Evolutionary conservation across 2,888 invertebrate species (phyloP).

Genomic region (Lasioglossum villosulum): DNA sequence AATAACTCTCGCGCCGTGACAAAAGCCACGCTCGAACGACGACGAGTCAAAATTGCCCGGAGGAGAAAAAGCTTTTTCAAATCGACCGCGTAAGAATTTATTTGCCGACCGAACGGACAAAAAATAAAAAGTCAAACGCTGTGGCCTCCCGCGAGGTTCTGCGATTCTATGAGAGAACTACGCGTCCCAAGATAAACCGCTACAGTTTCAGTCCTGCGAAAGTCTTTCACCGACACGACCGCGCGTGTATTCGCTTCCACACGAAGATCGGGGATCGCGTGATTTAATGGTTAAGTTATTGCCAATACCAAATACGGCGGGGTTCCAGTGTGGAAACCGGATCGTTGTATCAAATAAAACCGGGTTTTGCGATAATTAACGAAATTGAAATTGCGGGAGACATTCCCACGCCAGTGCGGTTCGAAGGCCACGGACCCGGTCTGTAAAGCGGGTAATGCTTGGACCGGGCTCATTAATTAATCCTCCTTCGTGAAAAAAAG

Average conservation of each 20-base stretch:
- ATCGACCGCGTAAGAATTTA: slow-evolving; percentile 30
- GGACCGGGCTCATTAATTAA: slow-evolving; percentile 79
- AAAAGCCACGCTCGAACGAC: slow-evolving; percentile 29
- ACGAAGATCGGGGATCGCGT: slow-evolving; percentile 13
- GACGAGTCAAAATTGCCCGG: slow-evolving; percentile 11
- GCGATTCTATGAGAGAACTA: background rate
- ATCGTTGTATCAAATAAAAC: slow-evolving; percentile 45
- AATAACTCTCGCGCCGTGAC: slow-evolving; percentile 41
- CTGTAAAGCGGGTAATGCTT: slow-evolving; percentile 74
- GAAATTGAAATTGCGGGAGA: slow-evolving; percentile 63
- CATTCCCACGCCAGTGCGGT: slow-evolving; percentile 72
- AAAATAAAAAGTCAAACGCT: slow-evolving; percentile 23
- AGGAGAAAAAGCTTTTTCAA: background rate
- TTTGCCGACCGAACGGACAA: slow-evolving; percentile 10
- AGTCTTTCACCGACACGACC: background rate
- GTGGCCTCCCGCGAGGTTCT: background rate
- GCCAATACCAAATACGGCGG: slow-evolving; percentile 44
- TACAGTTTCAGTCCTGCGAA: slow-evolving; percentile 8
- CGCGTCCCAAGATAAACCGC: slow-evolving; percentile 24
- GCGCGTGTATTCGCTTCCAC: background rate
- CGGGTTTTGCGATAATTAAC: slow-evolving; percentile 64
- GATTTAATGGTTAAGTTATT: slow-evolving; percentile 53
- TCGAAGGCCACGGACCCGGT: slow-evolving; percentile 55
- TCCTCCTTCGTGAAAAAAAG: slow-evolving; percentile 70
- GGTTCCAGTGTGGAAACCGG: slow-evolving; percentile 11